Conservation (phyloP, 2,113 vertebrate genomes). For the Pseudorectes ferrugineus region DNA sequence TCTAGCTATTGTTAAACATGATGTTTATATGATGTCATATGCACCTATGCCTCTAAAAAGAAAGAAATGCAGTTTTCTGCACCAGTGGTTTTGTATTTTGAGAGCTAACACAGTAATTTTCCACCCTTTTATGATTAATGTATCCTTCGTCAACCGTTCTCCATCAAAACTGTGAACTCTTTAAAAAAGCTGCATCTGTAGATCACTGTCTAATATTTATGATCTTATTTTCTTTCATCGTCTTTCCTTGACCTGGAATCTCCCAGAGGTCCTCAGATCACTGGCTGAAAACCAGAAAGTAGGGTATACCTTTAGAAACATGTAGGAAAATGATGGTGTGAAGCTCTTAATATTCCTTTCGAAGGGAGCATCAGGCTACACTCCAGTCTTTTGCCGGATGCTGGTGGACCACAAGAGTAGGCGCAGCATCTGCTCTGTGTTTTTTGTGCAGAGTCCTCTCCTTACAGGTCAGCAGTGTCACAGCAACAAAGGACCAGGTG, state of each 20-base stretch:
- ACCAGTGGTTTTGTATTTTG: not conserved
- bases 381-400: not conserved
- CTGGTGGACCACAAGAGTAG: not conserved
- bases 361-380: not conserved
- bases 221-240: not conserved
- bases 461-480: not conserved
- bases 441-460: not conserved
- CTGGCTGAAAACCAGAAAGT: not conserved
- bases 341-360: not conserved
- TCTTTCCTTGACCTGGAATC: not conserved
- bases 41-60: not conserved
- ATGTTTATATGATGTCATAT: not conserved
- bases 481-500: not conserved
- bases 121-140: not conserved
- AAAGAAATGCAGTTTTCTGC: not conserved
- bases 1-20: constrained; percentile 14
- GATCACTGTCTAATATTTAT: not conserved
- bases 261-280: not conserved
- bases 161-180: not conserved
- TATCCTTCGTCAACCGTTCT: not conserved
- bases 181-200: not conserved
- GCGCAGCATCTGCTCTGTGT: not conserved
- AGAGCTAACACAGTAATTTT: not conserved
- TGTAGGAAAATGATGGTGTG: not conserved
- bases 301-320: not conserved